A percentile compares a stretch with the other conserved stretches of the same genome.
Evolutionary conservation across 2,888 invertebrate genomes (phyloP).

Genomic region (Orthosia gothica): DNA sequence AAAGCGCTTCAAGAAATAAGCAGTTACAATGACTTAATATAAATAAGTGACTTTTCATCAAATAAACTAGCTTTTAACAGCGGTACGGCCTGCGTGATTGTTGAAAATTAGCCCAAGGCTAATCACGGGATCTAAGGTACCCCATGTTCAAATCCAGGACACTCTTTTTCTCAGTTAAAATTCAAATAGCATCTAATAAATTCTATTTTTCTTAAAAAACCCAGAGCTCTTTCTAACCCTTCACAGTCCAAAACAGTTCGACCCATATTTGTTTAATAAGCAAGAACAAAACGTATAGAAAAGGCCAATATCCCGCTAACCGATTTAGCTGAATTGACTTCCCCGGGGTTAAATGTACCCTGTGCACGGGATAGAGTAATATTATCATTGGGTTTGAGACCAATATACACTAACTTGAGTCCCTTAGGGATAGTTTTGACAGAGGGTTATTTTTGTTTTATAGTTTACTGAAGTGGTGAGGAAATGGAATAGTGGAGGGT

Average conservation of each 20-base stretch:
- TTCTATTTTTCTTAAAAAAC: neutral
- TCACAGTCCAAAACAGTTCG: neutral
- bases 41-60: no score
- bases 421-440: constrained; percentile 33
- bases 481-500: neutral
- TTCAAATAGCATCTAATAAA: neutral
- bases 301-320: constrained; percentile 33
- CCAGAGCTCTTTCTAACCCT: constrained; percentile 1
- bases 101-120: no score
- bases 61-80: no score
- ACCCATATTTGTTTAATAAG: constrained; percentile 44
- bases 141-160: no score
- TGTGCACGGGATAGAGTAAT: constrained; percentile 40
- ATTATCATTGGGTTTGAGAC: constrained; percentile 44
- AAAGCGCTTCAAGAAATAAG: no score
- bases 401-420: constrained; percentile 39
- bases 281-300: constrained; percentile 32
- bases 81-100: no score
- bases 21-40: no score
- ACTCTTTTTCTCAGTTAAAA: no score
- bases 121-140: no score
- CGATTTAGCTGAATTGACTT: constrained; percentile 54
- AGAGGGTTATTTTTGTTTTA: constrained; percentile 36
- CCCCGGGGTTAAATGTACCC: constrained; percentile 47
- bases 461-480: constrained; percentile 3